A percentile compares a stretch with the other conserved stretches of the same genome.
phyloP scores from a whole-genome alignment of 2,113 vertebrate species.

The Triplophysa siluroides region DNA sequence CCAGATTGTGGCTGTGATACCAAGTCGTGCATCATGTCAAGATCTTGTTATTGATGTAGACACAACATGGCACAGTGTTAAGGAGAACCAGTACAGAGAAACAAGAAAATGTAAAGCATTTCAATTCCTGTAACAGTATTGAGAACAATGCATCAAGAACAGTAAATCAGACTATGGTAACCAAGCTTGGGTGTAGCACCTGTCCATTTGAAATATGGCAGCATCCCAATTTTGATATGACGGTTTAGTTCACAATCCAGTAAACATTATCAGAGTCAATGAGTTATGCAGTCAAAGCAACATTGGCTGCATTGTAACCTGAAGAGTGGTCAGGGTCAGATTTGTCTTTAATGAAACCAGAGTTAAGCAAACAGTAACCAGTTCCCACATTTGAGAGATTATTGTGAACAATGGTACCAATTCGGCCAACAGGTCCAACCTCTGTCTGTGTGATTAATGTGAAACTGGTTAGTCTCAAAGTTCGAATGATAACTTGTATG shows the following conservation, averaged over 20 bases:
- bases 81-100: conserved; percentile 4
- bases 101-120: background rate
- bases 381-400: background rate
- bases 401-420: background rate
- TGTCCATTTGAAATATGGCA: conserved; percentile 31
- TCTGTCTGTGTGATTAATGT: conserved; percentile 2
- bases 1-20: background rate
- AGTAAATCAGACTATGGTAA: conserved; percentile 2
- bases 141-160: background rate
- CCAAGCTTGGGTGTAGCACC: conserved; percentile 45
- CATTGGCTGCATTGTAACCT: background rate
- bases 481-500: background rate
- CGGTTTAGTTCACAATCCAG: conserved; percentile 6
- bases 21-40: background rate
- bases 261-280: background rate
- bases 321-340: background rate
- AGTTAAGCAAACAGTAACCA: conserved; percentile 2
- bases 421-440: background rate
- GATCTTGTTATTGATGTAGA: background rate
- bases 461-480: background rate
- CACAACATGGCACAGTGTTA: conserved; percentile 23
- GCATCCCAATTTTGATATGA: conserved; percentile 35
- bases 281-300: background rate
- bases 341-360: background rate
- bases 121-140: conserved; percentile 27